phyloP scores from a whole-genome alignment of 2,113 vertebrate genomes.

The Bubo bubo region DNA sequence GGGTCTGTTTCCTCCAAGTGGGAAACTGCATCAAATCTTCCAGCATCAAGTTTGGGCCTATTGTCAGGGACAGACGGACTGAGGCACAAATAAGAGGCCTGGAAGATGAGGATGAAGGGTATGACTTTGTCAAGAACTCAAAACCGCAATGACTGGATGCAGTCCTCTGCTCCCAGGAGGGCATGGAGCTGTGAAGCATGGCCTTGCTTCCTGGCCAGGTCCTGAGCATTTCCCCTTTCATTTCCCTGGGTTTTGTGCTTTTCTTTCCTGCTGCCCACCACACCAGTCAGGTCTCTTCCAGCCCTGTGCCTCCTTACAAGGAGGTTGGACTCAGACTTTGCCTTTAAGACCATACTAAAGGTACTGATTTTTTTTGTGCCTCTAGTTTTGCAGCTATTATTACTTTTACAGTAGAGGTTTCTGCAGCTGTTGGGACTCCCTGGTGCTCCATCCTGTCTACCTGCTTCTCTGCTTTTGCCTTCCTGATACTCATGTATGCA shows the following conservation, averaged over 20 bases:
- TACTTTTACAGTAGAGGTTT: neutral
- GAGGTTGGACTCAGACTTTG: neutral
- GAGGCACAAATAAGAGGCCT: neutral
- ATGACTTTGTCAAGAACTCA: neutral
- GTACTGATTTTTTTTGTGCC: neutral
- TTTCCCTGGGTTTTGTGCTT: neutral
- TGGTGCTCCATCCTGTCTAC: neutral
- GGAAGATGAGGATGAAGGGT: neutral
- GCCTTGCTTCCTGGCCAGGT: neutral
- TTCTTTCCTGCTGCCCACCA: neutral
- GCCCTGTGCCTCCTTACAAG: neutral
- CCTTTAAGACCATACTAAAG: neutral
- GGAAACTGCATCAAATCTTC: neutral
- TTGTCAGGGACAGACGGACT: neutral
- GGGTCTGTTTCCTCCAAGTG: neutral
- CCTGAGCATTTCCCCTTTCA: neutral
- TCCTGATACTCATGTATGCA: neutral
- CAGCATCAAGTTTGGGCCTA: neutral
- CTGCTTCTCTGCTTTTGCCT: neutral
- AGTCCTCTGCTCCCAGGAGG: neutral
- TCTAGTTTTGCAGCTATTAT: neutral
- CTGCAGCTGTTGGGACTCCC: neutral
- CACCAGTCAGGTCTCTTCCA: neutral
- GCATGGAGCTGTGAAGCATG: neutral
- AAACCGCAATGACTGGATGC: neutral